These are phyloP conservation scores for Oscheius myriophilus DNA, from an alignment of 2,888 invertebrate genomes.

Conservation along the genomic window DNA sequence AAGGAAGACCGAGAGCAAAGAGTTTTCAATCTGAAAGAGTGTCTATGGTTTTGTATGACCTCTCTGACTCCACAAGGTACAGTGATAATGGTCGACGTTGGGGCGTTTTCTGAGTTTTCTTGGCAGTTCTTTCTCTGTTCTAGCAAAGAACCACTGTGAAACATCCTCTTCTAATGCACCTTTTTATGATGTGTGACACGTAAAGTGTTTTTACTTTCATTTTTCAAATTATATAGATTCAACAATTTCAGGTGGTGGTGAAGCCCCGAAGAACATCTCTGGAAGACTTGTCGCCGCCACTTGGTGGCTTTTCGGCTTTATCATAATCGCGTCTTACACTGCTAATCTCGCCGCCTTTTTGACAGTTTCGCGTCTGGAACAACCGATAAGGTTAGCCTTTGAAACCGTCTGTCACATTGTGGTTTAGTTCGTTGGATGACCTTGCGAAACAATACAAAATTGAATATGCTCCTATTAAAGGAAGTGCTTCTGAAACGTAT, in stretches of 20 bases:
- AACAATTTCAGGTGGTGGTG: slow-evolving; percentile 81
- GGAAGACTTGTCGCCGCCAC: slow-evolving; percentile 94
- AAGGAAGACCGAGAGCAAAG: slow-evolving; percentile 79
- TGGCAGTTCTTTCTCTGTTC: no score
- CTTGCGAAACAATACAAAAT: slow-evolving; percentile 94
- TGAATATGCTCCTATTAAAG: slow-evolving; percentile 89
- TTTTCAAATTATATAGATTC: neutral
- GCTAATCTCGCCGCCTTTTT: slow-evolving; percentile 97
- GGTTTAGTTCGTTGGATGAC: slow-evolving; percentile 80
- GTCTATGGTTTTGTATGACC: slow-evolving; percentile 98
- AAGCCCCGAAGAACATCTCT: slow-evolving; percentile 93
- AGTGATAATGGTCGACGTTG: no score
- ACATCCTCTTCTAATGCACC: no score
- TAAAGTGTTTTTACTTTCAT: neutral
- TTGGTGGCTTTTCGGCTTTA: slow-evolving; percentile 96
- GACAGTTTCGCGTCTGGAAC: slow-evolving; percentile 77
- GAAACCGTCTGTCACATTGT: neutral
- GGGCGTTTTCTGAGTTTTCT: no score
- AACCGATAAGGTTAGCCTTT: slow-evolving; percentile 58
- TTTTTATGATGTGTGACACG: no score
- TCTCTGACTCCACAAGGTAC: slow-evolving; percentile 86
- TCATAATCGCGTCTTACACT: slow-evolving; percentile 97
- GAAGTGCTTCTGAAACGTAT: slow-evolving; percentile 89
- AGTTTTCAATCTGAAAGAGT: slow-evolving; percentile 93
- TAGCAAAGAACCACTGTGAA: no score